A percentile compares a stretch with the other conserved stretches of the same genome.
These are phyloP conservation scores for Achatina immaculata DNA, from an alignment of 1,140 invertebrate species.

Conservation along the genomic window DNA sequence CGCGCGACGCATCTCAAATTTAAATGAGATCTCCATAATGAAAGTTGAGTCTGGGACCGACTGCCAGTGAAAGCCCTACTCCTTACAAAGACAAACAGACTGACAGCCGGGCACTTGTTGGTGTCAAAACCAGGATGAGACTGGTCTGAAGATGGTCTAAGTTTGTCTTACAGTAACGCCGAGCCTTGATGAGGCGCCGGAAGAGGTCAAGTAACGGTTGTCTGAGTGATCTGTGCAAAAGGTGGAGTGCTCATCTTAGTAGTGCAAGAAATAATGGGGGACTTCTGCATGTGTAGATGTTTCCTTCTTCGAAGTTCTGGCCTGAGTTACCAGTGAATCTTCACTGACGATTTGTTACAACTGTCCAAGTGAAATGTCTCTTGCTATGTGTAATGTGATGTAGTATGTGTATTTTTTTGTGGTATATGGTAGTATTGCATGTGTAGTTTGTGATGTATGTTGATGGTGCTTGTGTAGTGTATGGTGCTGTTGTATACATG, in stretches of 20 bases:
- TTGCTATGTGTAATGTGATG: no score
- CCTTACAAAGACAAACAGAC: slow-evolving; percentile 2
- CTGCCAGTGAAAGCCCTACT: neutral
- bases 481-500: no score
- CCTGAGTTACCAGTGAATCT: no score
- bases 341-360: no score
- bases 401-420: no score
- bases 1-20: slow-evolving; percentile 1
- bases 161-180: neutral
- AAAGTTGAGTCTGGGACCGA: neutral
- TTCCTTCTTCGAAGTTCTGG: no score
- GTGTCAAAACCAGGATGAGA: slow-evolving; percentile 3
- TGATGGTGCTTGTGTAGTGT: no score
- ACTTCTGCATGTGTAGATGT: no score
- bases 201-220: neutral
- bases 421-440: no score
- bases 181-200: neutral
- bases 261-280: no score
- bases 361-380: no score
- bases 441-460: no score
- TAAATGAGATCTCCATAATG: neutral
- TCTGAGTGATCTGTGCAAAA: neutral
- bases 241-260: neutral
- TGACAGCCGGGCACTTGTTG: neutral
- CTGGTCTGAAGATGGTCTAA: neutral